Base-by-base conservation (phyloP, 1,140 invertebrate species). In the Drosophila ficusphila region DNA sequence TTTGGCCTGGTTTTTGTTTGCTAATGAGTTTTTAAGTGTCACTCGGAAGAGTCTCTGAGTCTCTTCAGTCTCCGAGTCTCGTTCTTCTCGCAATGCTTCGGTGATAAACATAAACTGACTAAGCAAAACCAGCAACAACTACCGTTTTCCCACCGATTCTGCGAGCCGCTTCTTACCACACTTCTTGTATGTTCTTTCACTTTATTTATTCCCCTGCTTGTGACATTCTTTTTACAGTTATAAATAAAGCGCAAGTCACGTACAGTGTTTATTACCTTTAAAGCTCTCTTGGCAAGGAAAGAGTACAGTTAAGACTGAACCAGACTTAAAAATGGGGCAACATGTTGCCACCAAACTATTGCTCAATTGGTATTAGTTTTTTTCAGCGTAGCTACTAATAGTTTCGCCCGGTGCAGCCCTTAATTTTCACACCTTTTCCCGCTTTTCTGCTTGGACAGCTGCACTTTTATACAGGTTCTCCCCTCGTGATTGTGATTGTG, bases 21-120 rank as follows among this genome's bases (percentile, higher is more conserved):
- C 71, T 75, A 75, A 75, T 75, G 72, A 75, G 61, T 74, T 75
- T 75, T 75, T 75, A 75, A 75, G 72, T 75, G 61, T 58, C 72
- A 48, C 39, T 4, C 34, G 23, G 33, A 8, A 41, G 34, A 39
- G 23, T 62, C 58, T 61, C 16, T 16, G 34, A n/a, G 27, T 57
- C 9, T 39, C 12, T n/a, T 31, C 48, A n/a, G 23, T 21, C 14
- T 49, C n/a, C n/a, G n/a, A n/a, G n/a, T 57, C 31, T 39, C 33
- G 5, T 34, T 57, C 33, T 38, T 44, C 29, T 39, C 39, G 67
- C 41, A 56, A 53, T 53, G 60, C 65, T 69, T 46, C 38, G 31
- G 14, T 44, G 65, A 69, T 71, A 70, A 69, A 68, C 39, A 42
- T 44, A 33, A 34, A 42, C 51, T 53, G 34, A 39, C 49, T 52